phyloP scores from a whole-genome alignment of 2,888 invertebrate species.

The Aphelenchoides bicaudatus region DNA sequence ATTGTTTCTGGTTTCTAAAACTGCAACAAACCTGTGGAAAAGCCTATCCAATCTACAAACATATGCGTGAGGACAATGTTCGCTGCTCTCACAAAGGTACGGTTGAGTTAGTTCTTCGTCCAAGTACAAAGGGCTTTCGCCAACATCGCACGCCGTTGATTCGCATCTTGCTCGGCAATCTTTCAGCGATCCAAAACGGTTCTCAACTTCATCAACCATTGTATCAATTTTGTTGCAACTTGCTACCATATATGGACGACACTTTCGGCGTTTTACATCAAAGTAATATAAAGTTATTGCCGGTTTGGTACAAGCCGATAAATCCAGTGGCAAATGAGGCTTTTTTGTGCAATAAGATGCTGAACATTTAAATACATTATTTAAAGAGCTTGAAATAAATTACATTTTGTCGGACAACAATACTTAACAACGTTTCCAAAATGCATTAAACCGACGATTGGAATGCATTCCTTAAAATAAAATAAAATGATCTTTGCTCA shows the following conservation, averaged over 20 bases:
- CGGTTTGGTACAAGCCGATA: constrained; percentile 1
- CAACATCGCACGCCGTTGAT: constrained; percentile 33
- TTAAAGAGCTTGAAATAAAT: background rate
- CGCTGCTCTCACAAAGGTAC: constrained; percentile 25
- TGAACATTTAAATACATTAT: constrained; percentile 10
- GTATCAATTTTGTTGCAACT: constrained; percentile 3
- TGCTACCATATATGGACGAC: constrained; percentile 14
- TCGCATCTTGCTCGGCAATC: constrained; percentile 36
- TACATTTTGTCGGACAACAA: constrained; percentile 35
- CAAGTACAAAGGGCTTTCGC: constrained; percentile 29
- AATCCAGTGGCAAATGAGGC: constrained; percentile 20
- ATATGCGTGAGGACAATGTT: constrained; percentile 25
- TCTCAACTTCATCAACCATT: constrained; percentile 16
- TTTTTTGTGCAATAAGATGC: constrained; percentile 28
- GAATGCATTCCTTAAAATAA: constrained; percentile 28
- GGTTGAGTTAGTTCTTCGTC: constrained; percentile 26
- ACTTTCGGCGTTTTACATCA: constrained; percentile 20
- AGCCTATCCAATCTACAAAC: constrained; percentile 23
- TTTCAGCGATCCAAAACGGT: constrained; percentile 26
- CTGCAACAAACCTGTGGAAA: too few species aligned
- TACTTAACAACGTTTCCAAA: constrained; percentile 34
- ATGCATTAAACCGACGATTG: constrained; percentile 31
- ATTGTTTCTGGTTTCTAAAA: too few species aligned
- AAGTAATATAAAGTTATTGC: constrained; percentile 28
- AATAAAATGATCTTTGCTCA: constrained; percentile 3